phyloP scores from a whole-genome alignment of 2,888 invertebrate species.

The Drosophila gaucha region DNA sequence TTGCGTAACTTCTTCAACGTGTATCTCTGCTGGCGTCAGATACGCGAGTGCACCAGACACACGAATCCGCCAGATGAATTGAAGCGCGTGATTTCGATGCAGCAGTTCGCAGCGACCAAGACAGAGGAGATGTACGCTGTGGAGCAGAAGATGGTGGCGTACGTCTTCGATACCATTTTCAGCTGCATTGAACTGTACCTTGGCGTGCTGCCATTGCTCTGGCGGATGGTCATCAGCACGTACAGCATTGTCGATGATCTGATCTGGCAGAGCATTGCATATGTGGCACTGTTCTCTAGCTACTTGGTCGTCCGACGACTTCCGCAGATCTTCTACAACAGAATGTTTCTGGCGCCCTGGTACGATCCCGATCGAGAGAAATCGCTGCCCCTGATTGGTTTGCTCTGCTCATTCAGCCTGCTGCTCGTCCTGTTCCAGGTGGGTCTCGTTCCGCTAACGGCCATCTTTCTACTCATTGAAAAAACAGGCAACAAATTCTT shows the following conservation, averaged over 20 bases:
- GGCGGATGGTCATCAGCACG: constrained; percentile 21
- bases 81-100: constrained; percentile 16
- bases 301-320: constrained; percentile 51
- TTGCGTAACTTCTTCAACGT: constrained; percentile 38
- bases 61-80: constrained; percentile 9
- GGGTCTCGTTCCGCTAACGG: constrained; percentile 47
- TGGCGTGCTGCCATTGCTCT: constrained; percentile 34
- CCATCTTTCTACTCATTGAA: constrained; percentile 46
- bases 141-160: constrained; percentile 20
- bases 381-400: constrained; percentile 49
- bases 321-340: constrained; percentile 48
- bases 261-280: constrained; percentile 60
- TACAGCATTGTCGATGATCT: constrained; percentile 38
- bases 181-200: constrained; percentile 53
- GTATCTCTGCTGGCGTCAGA: constrained; percentile 52
- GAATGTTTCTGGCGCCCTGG: constrained; percentile 36
- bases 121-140: constrained; percentile 28
- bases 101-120: constrained; percentile 30
- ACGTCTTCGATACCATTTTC: constrained; percentile 40
- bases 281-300: constrained; percentile 33
- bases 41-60: constrained; percentile 5
- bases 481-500: constrained; percentile 11
- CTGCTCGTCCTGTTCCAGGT: constrained; percentile 53
- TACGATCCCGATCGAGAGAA: constrained; percentile 30
- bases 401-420: constrained; percentile 45